phyloP scores from a whole-genome alignment of 2,113 vertebrate genomes.

The Pluvialis apricaria region DNA sequence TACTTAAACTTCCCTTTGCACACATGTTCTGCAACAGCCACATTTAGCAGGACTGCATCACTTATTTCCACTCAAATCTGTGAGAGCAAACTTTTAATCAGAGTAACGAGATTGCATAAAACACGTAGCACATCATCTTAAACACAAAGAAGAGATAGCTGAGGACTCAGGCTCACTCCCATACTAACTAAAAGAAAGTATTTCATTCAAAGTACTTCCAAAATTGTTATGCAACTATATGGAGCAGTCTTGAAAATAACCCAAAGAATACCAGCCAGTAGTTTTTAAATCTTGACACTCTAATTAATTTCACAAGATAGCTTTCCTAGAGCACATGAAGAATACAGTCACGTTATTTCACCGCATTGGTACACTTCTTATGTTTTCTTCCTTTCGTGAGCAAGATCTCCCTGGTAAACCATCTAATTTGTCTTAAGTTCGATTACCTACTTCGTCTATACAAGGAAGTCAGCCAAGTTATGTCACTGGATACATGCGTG shows the following conservation, averaged over 20 bases:
- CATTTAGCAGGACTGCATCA: neutral
- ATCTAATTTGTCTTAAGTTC: neutral
- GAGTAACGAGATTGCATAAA: neutral
- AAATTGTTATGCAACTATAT: neutral
- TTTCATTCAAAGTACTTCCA: neutral
- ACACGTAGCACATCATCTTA: neutral
- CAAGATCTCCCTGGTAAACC: neutral
- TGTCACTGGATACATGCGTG: accelerated
- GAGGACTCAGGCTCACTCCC: neutral
- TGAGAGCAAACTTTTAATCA: neutral
- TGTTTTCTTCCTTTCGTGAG: neutral
- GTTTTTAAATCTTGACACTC: neutral
- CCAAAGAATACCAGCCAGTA: neutral
- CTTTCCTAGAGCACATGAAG: neutral
- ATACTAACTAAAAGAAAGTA: neutral
- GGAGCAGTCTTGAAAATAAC: neutral
- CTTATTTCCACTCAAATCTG: neutral
- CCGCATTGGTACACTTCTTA: neutral
- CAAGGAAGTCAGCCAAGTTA: neutral
- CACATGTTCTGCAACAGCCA: neutral
- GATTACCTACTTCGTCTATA: neutral
- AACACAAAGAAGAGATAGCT: neutral
- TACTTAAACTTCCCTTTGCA: neutral
- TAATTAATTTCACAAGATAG: neutral
- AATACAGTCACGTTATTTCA: neutral